Evolutionary conservation across 2,113 vertebrate genomes (phyloP).

Genomic region (Excalfactoria chinensis): DNA sequence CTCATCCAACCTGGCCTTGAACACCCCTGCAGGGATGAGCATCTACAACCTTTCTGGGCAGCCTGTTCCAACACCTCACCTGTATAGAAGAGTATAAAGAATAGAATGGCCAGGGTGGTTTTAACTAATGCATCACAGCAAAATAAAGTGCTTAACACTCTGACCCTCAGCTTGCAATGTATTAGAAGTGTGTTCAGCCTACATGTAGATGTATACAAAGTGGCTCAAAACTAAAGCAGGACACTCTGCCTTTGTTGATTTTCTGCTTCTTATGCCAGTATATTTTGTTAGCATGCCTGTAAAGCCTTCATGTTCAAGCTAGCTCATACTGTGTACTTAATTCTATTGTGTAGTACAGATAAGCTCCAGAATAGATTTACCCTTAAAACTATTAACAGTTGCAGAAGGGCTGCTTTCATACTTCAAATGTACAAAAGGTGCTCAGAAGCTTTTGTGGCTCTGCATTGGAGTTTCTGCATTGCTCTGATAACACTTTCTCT

Average conservation of each 20-base stretch:
- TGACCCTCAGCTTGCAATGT: not conserved
- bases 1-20: too few species aligned
- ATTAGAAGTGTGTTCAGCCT: not conserved
- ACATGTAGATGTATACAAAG: not conserved
- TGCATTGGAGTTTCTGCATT: not conserved
- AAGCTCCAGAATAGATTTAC: not conserved
- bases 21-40: too few species aligned
- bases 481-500: not conserved
- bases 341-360: not conserved
- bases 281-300: not conserved
- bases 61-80: too few species aligned
- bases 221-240: not conserved
- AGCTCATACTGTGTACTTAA: not conserved
- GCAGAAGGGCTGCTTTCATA: not conserved
- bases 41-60: too few species aligned
- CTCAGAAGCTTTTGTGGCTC: not conserved
- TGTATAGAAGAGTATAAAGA: not conserved
- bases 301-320: not conserved
- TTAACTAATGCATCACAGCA: not conserved
- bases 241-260: not conserved
- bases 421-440: not conserved
- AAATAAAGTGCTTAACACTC: not conserved
- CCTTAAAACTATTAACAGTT: not conserved
- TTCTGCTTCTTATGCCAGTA: not conserved
- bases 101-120: not conserved